Base-by-base conservation (phyloP, 53 echinoderm and acorn worm species). In the Antedon mediterranea region DNA sequence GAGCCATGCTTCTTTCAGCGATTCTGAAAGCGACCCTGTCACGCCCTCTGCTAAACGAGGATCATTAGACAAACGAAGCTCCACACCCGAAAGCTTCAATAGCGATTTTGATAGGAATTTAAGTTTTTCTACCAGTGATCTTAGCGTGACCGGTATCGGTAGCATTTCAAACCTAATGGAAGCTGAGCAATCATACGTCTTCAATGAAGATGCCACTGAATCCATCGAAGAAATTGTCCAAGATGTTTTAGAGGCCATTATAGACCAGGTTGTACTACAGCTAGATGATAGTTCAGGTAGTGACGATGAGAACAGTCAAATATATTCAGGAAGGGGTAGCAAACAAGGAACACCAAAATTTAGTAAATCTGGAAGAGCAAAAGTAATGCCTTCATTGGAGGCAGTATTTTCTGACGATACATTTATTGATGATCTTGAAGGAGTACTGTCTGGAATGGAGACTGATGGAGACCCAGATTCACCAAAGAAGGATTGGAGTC, bases 91-190 rank as follows among this genome's bases (percentile, higher is more conserved):
- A 3, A 57, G 57, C 20, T 82, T 85, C 23, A 78, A 57, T 76
- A 98, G 98, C n/a, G 98, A 98, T 74, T 92, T 92, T 1, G 98
- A 91, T 71, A 93, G 92, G 31, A 92, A 98, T n/a, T 72, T 57
- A 3, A 78, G 88, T 28, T 28, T 43, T 28, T 32, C 34, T 3
- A 43, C 30, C 44, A 32, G 7, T 31, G 76, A 20, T 74, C 80
- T 76, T 14, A 85, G 74, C 37, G 14, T 43, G 3, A 75, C 44
- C 73, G 78, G 37, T 42, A 86, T 82, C 42, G 74, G 73, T 18
- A 94, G 94, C 80, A 89, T 81, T 2, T 91, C 91, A 57, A 89
- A 94, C 73, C 78, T 89, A 0, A 86, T 85, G n/a, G 90, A 83
- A 31, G 83, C 82, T 30, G 90, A 87, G 26, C 89, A 85, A 7